Evolutionary conservation across 2,888 invertebrate species (phyloP), one percentile per base, ranked within the genome.

Genomic region (Carcina quercana): DNA sequence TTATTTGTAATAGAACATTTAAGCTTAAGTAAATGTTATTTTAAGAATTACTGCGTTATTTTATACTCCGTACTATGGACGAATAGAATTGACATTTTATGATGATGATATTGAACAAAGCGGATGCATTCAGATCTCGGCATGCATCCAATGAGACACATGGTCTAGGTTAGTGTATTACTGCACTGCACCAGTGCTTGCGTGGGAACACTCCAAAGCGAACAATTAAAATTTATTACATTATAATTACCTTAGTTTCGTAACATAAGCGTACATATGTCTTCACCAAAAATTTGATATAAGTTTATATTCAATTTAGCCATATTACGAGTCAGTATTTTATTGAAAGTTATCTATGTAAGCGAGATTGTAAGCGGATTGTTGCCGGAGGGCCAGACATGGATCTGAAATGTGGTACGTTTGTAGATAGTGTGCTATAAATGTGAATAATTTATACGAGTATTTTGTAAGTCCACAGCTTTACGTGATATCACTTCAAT

Each of bases 361-460:
- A 69, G 69, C 47, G 55, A 68, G 71, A 78, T 71, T 47, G 48
- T 74, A 68, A 69, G 69, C 47, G 55, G 69, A 72, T 78, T 71
- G 66, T 59, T 70, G 73, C 72, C 53, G 69, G 52, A 71, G 78
- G 75, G 74, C 70, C 78, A 61, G 57, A 50, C 59, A 69, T 68
- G 70, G 66, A 61, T 61, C 62, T 68, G 67, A 68, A 57, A 52
- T 59, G 71, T 68, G 78, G 71, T n/a, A 67, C 79, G 75, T 74
- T 63, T 80, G 80, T 82, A 80, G 80, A 80, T 83, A 83, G 73
- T 80, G 74, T 80, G 79, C 82, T 79, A 79, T 80, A 79, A 78
- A 78, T 80, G 82, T 82, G 80, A 79, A 82, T 82, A 82, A 80
- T 82, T 82, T 82, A 80, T 80, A 82, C 80, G 79, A 83, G 70